These are phyloP conservation scores for Acanthisitta chloris DNA, from an alignment of 2,113 vertebrate species.

Conservation along the genomic window DNA sequence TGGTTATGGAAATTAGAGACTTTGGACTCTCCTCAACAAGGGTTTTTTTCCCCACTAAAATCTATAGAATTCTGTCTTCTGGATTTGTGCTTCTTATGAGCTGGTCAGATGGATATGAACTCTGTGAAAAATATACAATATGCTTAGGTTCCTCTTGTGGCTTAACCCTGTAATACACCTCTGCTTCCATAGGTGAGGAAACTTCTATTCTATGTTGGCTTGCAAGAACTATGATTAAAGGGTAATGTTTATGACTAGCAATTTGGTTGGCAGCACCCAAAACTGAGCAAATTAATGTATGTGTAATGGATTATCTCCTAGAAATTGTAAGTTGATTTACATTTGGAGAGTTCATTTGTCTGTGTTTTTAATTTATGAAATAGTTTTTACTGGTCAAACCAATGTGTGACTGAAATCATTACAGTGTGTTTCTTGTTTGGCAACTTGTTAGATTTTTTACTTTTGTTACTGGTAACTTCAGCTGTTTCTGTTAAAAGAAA, in stretches of 20 bases:
- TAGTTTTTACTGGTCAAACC: background rate
- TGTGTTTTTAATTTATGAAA: background rate
- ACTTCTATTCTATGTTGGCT: background rate
- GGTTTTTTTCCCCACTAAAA: background rate
- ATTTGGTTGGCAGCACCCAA: background rate
- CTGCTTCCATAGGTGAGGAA: background rate
- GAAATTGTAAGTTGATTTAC: background rate
- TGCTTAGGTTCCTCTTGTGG: background rate
- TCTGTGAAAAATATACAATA: background rate
- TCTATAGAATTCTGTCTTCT: background rate
- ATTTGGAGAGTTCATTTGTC: background rate
- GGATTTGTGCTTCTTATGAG: background rate
- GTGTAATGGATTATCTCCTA: background rate
- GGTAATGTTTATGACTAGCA: background rate
- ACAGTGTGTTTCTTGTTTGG: background rate
- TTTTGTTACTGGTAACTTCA: background rate
- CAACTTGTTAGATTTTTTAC: background rate
- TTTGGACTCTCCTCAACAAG: background rate
- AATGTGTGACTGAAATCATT: background rate
- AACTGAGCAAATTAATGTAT: background rate
- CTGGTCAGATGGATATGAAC: background rate
- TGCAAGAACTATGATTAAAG: background rate
- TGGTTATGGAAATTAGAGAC: background rate
- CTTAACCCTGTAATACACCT: background rate
- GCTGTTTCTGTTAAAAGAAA: background rate